Evolutionary conservation across 2,797 vertebrate genomes (phyloP), one percentile per base, ranked within the genome.

Genomic region (Diglossa cyanea): DNA sequence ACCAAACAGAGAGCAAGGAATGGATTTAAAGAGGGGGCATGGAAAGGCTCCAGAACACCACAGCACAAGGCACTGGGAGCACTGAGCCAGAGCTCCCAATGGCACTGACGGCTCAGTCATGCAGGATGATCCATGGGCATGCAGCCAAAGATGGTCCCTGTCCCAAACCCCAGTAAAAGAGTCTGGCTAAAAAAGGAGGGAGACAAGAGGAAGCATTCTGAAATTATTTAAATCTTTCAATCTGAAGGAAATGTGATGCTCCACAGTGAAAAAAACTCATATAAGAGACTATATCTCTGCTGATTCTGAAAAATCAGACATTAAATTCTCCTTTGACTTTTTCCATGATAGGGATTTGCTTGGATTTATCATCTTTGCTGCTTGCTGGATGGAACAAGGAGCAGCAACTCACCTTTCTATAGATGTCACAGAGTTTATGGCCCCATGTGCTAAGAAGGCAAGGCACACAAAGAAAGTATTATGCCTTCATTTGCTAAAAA

Each of bases 401-500:
- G 17, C 44, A 70, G 5, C 42, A 68, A 26, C 18, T 57, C 68
- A 80, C 85, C 73, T 60, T 83, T 86, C 71, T 31, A 20, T n/a
- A 75, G 39, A 42, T 61, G 42, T 68, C 40, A 74, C 19, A 50
- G 81, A 86, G 74, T 79, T 91, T 65, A 50, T 57, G 17, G 60
- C 35, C 11, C 25, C 60, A 26, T 53, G 3, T 17, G 33, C 62
- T 80, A 85, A 48, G 12, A 50, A 88, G 44, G 70, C 24, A 83
- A 79, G 19, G 40, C 14, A 83, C 37, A 88, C 31, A 74, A 80
- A 86, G 18, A 24, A 82, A 88, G 30, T 35, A 19, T 20, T 79
- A 91, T 7, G 18, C 67, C 71, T 94, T 35, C 44, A 44, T 88
- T 88, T 71, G 55, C 65, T 89, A 91, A 90, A 48, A 88, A 93